phyloP scores from a whole-genome alignment of 2,888 invertebrate species.

The Cheilosia scutellata region DNA sequence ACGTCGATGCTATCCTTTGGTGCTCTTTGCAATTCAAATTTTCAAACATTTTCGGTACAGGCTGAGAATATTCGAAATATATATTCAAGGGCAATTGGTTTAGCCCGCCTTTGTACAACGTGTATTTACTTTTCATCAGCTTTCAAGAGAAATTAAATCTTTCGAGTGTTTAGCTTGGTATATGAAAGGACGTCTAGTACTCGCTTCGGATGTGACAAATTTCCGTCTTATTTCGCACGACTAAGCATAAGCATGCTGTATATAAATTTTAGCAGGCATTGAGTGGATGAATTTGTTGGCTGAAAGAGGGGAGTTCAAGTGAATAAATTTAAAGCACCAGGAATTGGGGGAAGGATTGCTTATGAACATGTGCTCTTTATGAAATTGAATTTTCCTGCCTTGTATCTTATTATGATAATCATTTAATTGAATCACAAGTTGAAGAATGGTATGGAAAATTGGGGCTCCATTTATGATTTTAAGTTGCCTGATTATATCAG shows the following conservation, averaged over 20 bases:
- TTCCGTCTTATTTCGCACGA: conserved; percentile 43
- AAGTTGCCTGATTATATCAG: background rate
- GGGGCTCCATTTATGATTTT: background rate
- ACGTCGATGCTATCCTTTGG: background rate
- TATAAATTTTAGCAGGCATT: conserved; percentile 20
- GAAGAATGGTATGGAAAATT: conserved; percentile 21
- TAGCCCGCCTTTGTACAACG: conserved; percentile 26
- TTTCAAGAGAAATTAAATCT: conserved; percentile 34
- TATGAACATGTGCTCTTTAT: conserved; percentile 1
- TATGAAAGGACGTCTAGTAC: conserved; percentile 21
- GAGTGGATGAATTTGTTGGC: background rate
- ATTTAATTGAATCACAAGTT: conserved; percentile 28
- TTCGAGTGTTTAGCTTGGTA: conserved; percentile 29
- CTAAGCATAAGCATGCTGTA: conserved; percentile 10
- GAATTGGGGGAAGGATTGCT: no score
- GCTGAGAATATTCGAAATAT: background rate
- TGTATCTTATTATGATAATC: conserved; percentile 29
- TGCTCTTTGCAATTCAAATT: conserved; percentile 29
- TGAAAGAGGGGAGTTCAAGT: background rate
- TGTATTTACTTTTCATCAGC: conserved; percentile 47
- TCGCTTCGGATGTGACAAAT: conserved; percentile 53
- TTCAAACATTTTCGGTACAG: conserved; percentile 2
- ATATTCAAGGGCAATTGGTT: conserved; percentile 42
- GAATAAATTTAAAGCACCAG: conserved; percentile 8
- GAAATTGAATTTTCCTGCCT: conserved; percentile 9